phyloP scores from a whole-genome alignment of 2,113 vertebrate species.

The Perognathus longimembris region DNA sequence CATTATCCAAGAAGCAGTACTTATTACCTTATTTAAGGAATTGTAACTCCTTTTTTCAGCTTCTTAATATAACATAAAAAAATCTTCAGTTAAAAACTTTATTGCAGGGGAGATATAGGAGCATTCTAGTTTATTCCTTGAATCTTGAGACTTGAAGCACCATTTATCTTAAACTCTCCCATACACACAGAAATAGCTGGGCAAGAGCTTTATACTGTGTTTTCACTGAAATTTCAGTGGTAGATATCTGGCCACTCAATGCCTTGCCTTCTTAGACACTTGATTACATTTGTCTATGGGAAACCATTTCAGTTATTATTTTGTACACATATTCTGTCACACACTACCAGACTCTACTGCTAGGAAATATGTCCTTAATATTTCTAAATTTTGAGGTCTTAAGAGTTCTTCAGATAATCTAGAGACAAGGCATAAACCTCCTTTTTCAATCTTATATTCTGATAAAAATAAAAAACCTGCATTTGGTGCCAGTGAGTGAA shows the following conservation, averaged over 20 bases:
- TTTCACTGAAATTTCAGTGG: background rate
- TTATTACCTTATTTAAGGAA: too few species aligned
- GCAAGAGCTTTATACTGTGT: background rate
- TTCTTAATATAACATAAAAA: too few species aligned
- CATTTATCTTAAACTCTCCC: background rate
- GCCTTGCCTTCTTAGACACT: background rate
- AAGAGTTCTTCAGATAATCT: background rate
- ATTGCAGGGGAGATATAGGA: background rate
- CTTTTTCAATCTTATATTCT: background rate
- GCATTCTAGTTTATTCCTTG: background rate
- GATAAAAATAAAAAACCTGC: background rate
- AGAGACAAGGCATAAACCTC: background rate
- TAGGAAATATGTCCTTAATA: background rate
- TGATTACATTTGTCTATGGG: background rate
- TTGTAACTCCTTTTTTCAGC: too few species aligned
- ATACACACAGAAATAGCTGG: background rate
- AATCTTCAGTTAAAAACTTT: background rate
- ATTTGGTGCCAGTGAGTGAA: background rate
- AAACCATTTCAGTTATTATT: background rate
- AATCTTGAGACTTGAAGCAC: conserved; percentile 2
- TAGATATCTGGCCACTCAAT: background rate
- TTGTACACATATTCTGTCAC: background rate
- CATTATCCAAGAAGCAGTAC: too few species aligned
- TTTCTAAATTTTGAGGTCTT: background rate
- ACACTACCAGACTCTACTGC: accelerated